Evolutionary conservation across 92 coral and sea anemone genomes (phyloP), one percentile per base, ranked within the genome.

Genomic region (Zoanthus solanderi): DNA sequence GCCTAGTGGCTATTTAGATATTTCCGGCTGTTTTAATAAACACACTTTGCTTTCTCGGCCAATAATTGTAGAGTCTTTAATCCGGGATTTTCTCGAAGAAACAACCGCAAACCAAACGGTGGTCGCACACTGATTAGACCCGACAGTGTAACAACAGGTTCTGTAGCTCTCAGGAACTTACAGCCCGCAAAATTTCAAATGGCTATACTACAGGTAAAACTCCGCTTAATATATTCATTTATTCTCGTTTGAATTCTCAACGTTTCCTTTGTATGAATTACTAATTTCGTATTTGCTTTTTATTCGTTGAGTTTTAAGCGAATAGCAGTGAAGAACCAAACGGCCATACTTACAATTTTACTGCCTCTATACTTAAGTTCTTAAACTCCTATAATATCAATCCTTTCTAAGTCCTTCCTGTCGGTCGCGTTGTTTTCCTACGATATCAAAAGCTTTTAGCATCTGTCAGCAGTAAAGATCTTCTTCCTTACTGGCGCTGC

Each of bases 51-150:
- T 31, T 83, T 17, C 71, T 79, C 78, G 61, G 32, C 94, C 94
- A 91, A 91, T 91, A 76, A 86, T 67, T 78, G 34, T 23, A 67
- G 72, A 84, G 72, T 80, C 61, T 84, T 79, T 84, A 80, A 91
- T 91, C 94, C 94, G 94, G 94, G 94, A 91, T 77, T 88, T 80
- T 88, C 89, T 69, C 37, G 45, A 31, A 88, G 75, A 61, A 56
- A 72, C 84, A 85, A 91, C 94, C 94, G 94, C 94, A 91, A 89
- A 83, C 94, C 94, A 89, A 84, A 91, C 76, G 89, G 92, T 74
- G 83, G 87, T 83, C 88, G 91, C 86, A 83, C 85, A 45, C 17
- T 61, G 84, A 66, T 81, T 81, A 81, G 75, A 60, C 58, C 75
- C 42, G 47, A 46, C 45, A 71, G 9, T 50, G 60, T 53, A 46